These are phyloP conservation scores for Lithophane leautieri DNA, from an alignment of 2,888 invertebrate genomes.

Conservation along the genomic window DNA sequence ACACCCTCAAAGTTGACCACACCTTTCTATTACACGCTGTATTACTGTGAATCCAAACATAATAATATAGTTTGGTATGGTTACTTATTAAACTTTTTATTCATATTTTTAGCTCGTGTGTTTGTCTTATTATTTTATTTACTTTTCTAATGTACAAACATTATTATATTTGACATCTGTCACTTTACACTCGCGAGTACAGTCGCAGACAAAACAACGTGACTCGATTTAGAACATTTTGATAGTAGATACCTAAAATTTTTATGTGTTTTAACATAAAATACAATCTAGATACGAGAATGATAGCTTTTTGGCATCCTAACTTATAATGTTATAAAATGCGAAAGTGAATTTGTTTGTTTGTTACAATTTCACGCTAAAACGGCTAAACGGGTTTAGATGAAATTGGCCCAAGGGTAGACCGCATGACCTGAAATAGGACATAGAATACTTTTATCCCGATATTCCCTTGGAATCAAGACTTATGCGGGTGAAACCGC, in stretches of 20 bases:
- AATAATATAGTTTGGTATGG: not conserved
- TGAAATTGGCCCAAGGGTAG: too few relatives aligned
- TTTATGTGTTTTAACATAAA: not conserved
- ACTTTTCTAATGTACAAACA: constrained; percentile 33
- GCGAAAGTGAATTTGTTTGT: too few relatives aligned
- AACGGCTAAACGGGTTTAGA: too few relatives aligned
- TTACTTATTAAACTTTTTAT: not conserved
- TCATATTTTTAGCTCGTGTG: constrained; percentile 1
- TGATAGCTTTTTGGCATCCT: not conserved
- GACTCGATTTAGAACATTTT: not conserved
- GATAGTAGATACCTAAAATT: not conserved
- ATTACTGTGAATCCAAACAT: not conserved
- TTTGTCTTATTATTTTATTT: constrained; percentile 13
- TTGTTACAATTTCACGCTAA: too few relatives aligned
- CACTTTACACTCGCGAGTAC: constrained; percentile 1
- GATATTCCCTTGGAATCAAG: too few relatives aligned
- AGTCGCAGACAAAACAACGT: not conserved
- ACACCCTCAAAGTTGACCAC: too few relatives aligned
- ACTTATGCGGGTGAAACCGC: too few relatives aligned
- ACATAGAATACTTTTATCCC: too few relatives aligned
- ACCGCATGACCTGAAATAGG: too few relatives aligned
- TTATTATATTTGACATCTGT: constrained; percentile 41
- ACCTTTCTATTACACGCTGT: too few relatives aligned
- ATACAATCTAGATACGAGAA: not conserved
- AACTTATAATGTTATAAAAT: not conserved